A percentile compares a stretch with the other conserved stretches of the same genome.
phyloP scores from a whole-genome alignment of 2,797 vertebrate genomes.

The Crypturellus tataupa region DNA sequence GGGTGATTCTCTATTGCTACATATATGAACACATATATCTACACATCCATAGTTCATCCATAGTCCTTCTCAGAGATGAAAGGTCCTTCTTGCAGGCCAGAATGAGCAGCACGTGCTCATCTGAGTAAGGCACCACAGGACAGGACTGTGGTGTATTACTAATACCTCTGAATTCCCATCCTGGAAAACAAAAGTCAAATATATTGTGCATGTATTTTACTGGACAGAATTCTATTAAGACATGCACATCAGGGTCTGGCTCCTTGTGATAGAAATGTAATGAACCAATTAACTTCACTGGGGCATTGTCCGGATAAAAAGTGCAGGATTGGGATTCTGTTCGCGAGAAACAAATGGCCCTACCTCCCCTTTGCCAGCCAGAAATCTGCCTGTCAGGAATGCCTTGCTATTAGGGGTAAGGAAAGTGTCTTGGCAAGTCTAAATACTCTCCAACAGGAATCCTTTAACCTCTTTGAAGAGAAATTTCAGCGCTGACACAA shows the following conservation, averaged over 20 bases:
- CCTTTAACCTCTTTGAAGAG: not conserved
- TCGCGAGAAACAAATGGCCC: not conserved
- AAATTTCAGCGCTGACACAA: constrained; percentile 57
- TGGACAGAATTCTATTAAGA: not conserved
- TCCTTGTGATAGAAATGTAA: not conserved
- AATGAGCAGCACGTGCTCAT: not conserved
- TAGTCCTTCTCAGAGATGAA: not conserved
- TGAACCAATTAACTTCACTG: not conserved
- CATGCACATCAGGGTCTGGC: not conserved
- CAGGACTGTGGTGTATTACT: not conserved
- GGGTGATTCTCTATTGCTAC: not conserved
- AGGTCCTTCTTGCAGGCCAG: not conserved
- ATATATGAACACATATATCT: not conserved
- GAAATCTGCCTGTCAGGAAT: constrained; percentile 11
- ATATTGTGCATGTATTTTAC: not conserved
- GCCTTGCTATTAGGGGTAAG: not conserved
- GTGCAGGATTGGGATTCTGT: not conserved
- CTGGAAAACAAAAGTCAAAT: not conserved
- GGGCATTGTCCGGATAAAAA: not conserved
- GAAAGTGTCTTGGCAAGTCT: not conserved
- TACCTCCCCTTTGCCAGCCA: not conserved
- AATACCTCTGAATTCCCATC: not conserved
- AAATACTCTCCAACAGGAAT: constrained; percentile 13
- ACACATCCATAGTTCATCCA: not conserved
- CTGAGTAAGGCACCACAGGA: not conserved